These are phyloP conservation scores for Scatophagus argus DNA, from an alignment of 2,113 vertebrate species.

Conservation along the genomic window DNA sequence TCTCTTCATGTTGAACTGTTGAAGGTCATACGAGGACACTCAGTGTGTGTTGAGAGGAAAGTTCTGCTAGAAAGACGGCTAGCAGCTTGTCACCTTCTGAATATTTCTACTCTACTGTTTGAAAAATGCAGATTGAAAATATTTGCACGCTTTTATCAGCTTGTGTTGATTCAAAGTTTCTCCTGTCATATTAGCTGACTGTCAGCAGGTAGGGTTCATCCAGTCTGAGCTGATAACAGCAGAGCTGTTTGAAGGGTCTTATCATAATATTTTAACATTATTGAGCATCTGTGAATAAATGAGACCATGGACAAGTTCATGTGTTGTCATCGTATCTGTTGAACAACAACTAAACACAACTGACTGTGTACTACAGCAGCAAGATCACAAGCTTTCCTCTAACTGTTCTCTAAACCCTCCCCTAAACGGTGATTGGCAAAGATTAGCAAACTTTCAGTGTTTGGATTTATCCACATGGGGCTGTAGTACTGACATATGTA, in stretches of 20 bases:
- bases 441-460: neutral
- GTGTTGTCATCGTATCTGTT: neutral
- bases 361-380: neutral
- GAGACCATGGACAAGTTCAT: constrained; percentile 52
- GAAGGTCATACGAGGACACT: constrained; percentile 17
- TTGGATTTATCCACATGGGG: neutral
- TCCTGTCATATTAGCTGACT: constrained; percentile 23
- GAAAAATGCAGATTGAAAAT: constrained; percentile 63
- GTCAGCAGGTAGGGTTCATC: constrained; percentile 55
- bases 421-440: neutral
- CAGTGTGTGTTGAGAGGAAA: constrained; percentile 34
- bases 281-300: constrained; percentile 50
- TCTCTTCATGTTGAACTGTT: constrained; percentile 16
- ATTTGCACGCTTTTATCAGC: constrained; percentile 53
- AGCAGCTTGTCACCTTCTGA: constrained; percentile 37
- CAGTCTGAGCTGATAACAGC: constrained; percentile 46
- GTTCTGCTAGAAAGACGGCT: constrained; percentile 23
- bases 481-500: too few relatives aligned
- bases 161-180: constrained; percentile 57
- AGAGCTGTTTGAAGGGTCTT: constrained; percentile 51
- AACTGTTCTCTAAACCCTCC: neutral
- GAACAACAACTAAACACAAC: neutral
- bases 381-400: neutral
- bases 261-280: neutral
- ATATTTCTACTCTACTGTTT: constrained; percentile 56